Evolutionary conservation across 2,888 invertebrate genomes (phyloP), one percentile per base, ranked within the genome.

Genomic region (Endomychus coccineus): DNA sequence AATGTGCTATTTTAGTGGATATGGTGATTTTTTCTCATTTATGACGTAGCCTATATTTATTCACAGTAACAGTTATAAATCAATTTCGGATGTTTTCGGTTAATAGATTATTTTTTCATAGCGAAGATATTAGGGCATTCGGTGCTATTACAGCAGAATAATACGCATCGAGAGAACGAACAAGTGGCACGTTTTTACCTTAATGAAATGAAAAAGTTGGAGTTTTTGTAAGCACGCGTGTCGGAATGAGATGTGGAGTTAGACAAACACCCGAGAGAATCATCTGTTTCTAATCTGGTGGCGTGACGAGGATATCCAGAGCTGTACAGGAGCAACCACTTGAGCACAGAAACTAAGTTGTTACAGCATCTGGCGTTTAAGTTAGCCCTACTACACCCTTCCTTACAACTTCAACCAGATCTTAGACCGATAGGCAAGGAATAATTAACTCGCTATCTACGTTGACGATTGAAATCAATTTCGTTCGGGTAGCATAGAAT

Each of bases 361-460:
- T 50, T 45, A 43, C 42, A 51, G 51, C 52, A 54, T 51, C 54
- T 54, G 54, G 50, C 54, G 48, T 47, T 43, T 46, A 46, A 50
- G 43, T 43, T 45, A 50, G 46, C 48, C 48, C 45, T 42, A 48
- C 43, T 22, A 36, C 24, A 24, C 23, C 36, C 31, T 22, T 14
- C 30, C 25, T 21, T 33, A 32, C 32, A 32, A 27, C 32, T 37
- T 14, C 27, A 36, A 22, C 29, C 35, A 33, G 16, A 17, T 11
- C 10, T n/a, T n/a, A n/a, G n/a, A n/a, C 34, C 21, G 31, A 12
- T 32, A 32, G 4, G 12, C 17, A 7, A 12, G 25, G 25, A 7
- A 7, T n/a, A n/a, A n/a, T n/a, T n/a, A n/a, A n/a, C n/a, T n/a
- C n/a, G n/a, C n/a, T n/a, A n/a, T 33, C 37, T 44, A 38, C 41